phyloP scores from a whole-genome alignment of 2,888 invertebrate species.

The Brachypterus glaber region DNA sequence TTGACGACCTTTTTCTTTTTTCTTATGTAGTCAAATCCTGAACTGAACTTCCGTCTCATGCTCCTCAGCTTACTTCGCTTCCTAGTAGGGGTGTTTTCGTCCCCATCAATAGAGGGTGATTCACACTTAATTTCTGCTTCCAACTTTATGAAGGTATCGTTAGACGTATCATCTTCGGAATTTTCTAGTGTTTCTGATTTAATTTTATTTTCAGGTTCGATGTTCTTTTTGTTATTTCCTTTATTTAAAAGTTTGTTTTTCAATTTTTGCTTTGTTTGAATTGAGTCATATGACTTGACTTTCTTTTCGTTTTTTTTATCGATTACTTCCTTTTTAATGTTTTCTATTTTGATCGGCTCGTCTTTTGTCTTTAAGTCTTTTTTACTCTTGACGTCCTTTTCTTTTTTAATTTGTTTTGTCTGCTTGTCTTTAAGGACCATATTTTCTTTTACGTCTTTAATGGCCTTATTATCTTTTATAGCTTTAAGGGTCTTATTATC shows the following conservation, averaged over 20 bases:
- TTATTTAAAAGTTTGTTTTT: slow-evolving; percentile 27
- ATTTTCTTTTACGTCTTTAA: slow-evolving; percentile 41
- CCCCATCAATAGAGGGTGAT: slow-evolving; percentile 35
- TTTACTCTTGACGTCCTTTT: slow-evolving; percentile 39
- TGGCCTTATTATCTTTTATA: slow-evolving; percentile 27
- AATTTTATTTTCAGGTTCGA: slow-evolving; percentile 28
- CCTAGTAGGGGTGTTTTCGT: slow-evolving; percentile 23
- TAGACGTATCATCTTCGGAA: slow-evolving; percentile 23
- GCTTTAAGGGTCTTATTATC: slow-evolving; percentile 15
- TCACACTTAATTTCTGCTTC: slow-evolving; percentile 35
- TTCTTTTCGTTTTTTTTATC: slow-evolving; percentile 35
- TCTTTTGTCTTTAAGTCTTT: not conserved
- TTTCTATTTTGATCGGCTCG: not conserved
- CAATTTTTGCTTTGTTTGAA: slow-evolving; percentile 24
- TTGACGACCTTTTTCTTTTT: slow-evolving; percentile 72
- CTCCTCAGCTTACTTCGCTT: slow-evolving; percentile 54
- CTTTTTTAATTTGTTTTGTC: slow-evolving; percentile 39
- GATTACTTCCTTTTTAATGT: slow-evolving; percentile 41
- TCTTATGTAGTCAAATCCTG: slow-evolving; percentile 80
- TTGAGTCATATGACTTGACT: slow-evolving; percentile 11
- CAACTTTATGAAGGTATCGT: slow-evolving; percentile 29
- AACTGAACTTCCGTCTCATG: slow-evolving; percentile 66
- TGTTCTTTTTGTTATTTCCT: slow-evolving; percentile 23
- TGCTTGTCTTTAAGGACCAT: too few species aligned
- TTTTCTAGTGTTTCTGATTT: slow-evolving; percentile 28